Evolutionary conservation across 2,113 vertebrate genomes (phyloP).

Genomic region (Clarias batrachus): DNA sequence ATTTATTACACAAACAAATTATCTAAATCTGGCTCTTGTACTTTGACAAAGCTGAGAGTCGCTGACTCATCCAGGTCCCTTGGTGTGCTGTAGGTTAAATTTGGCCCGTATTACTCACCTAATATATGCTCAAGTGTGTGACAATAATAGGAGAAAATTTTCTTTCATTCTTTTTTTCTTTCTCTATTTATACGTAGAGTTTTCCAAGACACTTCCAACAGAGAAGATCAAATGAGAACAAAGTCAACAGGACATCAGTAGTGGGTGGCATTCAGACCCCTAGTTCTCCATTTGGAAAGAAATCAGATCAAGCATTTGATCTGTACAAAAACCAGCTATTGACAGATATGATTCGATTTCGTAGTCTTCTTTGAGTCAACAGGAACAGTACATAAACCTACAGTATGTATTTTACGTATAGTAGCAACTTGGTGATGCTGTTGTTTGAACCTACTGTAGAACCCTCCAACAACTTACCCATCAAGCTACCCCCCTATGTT

Average conservation of each 20-base stretch:
- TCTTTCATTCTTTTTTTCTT: not conserved
- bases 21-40: not conserved
- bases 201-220: not conserved
- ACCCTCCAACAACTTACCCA: too few species aligned
- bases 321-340: not conserved
- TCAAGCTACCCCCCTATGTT: too few species aligned
- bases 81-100: conserved; percentile 13
- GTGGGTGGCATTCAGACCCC: not conserved
- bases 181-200: not conserved
- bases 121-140: not conserved
- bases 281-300: not conserved
- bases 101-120: conserved; percentile 21
- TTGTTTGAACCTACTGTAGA: too few species aligned
- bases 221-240: not conserved
- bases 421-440: too few species aligned
- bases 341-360: not conserved
- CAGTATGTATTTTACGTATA: not conserved
- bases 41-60: not conserved
- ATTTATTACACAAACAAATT: not conserved
- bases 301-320: not conserved
- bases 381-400: not conserved
- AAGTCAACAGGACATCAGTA: not conserved
- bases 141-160: not conserved
- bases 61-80: conserved; percentile 39
- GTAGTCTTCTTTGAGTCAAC: not conserved